Evolutionary conservation across 2,888 invertebrate species (phyloP).

Genomic region (Dioctria linearis): DNA sequence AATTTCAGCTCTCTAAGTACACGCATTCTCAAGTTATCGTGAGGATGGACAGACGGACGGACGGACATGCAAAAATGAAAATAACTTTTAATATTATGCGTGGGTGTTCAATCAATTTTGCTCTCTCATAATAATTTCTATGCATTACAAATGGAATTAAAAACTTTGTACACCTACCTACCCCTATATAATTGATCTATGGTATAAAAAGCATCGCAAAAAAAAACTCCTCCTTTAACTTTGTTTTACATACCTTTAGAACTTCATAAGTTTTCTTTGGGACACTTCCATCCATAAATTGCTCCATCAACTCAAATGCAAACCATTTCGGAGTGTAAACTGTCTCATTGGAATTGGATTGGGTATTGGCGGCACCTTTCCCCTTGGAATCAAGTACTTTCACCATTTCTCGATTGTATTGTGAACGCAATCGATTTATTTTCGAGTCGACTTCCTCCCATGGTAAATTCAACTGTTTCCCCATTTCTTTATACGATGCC

Average conservation of each 20-base stretch:
- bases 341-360: background rate
- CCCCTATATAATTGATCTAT: no score
- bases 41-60: no score
- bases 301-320: constrained; percentile 11
- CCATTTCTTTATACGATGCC: background rate
- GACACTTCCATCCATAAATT: background rate
- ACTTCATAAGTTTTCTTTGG: constrained; percentile 6
- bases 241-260: background rate
- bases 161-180: no score
- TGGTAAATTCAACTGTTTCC: background rate
- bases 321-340: constrained; percentile 1
- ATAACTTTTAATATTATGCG: no score
- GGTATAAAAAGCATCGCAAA: no score
- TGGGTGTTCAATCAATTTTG: no score
- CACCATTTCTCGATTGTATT: constrained; percentile 3
- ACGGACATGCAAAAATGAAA: no score
- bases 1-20: no score
- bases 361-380: background rate
- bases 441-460: background rate
- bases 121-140: no score
- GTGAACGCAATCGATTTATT: constrained; percentile 5
- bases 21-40: no score
- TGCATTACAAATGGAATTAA: no score
- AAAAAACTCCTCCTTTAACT: no score
- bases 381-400: background rate